These are phyloP conservation scores for Camelus bactrianus DNA, from an alignment of 2,113 vertebrate species.

Conservation along the genomic window DNA sequence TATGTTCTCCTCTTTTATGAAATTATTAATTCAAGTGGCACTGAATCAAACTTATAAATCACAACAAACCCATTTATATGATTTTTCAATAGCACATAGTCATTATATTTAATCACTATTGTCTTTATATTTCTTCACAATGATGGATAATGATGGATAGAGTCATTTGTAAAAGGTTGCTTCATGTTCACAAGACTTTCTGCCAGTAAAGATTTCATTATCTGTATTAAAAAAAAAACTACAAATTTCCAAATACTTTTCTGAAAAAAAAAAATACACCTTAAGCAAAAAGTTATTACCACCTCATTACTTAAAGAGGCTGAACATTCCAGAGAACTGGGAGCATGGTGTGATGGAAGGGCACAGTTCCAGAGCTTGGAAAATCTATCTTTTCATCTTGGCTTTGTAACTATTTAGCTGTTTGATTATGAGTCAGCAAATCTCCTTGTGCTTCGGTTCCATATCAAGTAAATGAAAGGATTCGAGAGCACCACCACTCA, in stretches of 20 bases:
- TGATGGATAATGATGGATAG: neutral
- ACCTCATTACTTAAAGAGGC: neutral
- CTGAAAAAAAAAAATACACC: neutral
- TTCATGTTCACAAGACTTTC: neutral
- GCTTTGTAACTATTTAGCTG: neutral
- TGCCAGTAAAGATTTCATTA: neutral
- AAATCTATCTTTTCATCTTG: neutral
- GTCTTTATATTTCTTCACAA: slow-evolving; percentile 29
- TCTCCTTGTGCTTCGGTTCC: neutral
- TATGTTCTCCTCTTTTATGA: slow-evolving; percentile 1
- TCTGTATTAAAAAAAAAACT: neutral
- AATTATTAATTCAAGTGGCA: neutral
- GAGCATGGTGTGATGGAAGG: neutral
- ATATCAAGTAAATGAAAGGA: neutral
- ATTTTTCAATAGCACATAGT: neutral
- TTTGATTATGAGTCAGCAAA: neutral
- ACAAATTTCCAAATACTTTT: neutral
- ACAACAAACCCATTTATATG: neutral
- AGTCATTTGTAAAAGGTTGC: neutral
- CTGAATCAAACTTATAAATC: neutral
- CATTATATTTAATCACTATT: neutral
- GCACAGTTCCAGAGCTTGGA: neutral
- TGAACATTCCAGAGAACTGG: neutral
- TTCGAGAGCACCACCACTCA: neutral
- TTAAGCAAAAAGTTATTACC: neutral